A percentile compares a stretch with the other conserved stretches of the same genome.
phyloP scores from a whole-genome alignment of 2,888 invertebrate genomes.

The Homarus gammarus region DNA sequence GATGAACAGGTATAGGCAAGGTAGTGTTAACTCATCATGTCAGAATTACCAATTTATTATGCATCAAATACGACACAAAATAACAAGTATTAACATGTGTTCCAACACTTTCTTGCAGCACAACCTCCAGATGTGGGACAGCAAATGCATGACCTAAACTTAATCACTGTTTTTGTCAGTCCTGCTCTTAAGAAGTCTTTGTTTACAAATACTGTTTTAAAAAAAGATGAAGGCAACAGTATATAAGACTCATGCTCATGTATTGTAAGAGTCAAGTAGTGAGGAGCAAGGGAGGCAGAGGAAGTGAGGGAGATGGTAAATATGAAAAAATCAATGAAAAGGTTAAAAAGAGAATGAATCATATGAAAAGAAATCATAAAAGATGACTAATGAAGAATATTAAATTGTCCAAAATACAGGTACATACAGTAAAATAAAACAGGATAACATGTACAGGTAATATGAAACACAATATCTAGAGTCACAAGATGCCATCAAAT shows the following conservation, averaged over 20 bases:
- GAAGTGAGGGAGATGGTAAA: not conserved
- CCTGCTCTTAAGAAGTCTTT: not conserved
- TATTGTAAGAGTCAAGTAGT: not conserved
- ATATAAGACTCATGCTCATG: not conserved
- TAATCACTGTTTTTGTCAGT: not conserved
- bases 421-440: not conserved
- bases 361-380: not conserved
- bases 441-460: not conserved
- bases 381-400: not conserved
- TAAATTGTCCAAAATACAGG: not conserved
- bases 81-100: not conserved
- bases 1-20: constrained; percentile 43
- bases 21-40: constrained; percentile 42
- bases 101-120: constrained; percentile 34
- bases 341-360: not conserved
- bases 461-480: not conserved
- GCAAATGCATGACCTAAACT: constrained; percentile 48
- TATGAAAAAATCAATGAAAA: not conserved
- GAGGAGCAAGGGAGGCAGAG: not conserved
- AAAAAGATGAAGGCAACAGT: constrained; percentile 13
- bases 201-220: too few species aligned
- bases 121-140: constrained; percentile 54
- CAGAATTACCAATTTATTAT: constrained; percentile 10
- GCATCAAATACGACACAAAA: constrained; percentile 31
- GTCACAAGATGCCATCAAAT: not conserved